Percentiles rank a stretch among this genome's conserved stretches.
phyloP scores from a whole-genome alignment of 2,113 vertebrate species.

The Pachyramphus minor region DNA sequence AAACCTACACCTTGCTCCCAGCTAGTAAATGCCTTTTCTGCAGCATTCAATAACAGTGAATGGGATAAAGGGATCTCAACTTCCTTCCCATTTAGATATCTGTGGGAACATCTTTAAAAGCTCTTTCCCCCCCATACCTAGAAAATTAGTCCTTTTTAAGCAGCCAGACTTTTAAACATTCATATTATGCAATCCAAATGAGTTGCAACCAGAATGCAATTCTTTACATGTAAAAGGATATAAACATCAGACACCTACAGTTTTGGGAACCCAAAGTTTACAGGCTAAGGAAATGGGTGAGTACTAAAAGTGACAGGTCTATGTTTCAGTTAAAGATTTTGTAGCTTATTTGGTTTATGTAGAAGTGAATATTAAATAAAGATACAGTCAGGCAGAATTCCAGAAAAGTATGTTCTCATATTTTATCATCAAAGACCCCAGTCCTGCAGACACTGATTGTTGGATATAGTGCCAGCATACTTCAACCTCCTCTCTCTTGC shows the following conservation, averaged over 20 bases:
- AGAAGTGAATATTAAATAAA: not conserved
- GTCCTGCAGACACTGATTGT: not conserved
- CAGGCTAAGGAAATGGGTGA: not conserved
- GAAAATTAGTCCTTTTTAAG: constrained; percentile 41
- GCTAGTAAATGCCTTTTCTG: constrained; percentile 27
- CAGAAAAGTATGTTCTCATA: not conserved
- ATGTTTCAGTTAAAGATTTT: not conserved
- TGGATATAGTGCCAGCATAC: not conserved
- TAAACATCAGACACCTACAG: not conserved
- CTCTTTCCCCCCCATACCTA: not conserved
- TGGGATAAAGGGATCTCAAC: not conserved
- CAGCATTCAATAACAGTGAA: not conserved
- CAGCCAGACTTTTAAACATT: constrained; percentile 23
- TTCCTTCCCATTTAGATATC: constrained; percentile 55
- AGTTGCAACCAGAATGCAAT: not conserved
- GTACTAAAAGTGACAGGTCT: not conserved
- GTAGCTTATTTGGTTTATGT: not conserved
- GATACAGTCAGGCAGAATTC: not conserved
- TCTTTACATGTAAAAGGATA: not conserved
- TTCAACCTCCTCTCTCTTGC: not conserved
- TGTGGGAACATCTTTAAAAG: constrained; percentile 51
- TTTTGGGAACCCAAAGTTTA: not conserved
- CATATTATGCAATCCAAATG: constrained; percentile 29
- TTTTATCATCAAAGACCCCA: not conserved
- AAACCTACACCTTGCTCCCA: constrained; percentile 30